Evolutionary conservation across 2,888 invertebrate species (phyloP).

Genomic region (Drosophila pseudotakahashii): DNA sequence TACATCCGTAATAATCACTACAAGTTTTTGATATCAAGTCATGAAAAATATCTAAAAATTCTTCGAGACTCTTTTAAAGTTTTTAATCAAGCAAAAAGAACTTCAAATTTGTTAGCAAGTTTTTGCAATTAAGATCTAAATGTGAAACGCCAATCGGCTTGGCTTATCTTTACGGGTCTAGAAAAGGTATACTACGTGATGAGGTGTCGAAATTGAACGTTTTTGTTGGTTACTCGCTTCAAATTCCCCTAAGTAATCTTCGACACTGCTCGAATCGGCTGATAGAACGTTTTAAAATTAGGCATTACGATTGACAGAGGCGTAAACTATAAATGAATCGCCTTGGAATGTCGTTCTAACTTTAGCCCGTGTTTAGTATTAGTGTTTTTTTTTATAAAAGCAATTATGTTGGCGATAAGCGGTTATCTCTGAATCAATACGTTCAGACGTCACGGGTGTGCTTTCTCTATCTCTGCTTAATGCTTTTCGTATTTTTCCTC

Average conservation of each 20-base stretch:
- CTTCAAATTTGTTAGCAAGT: conserved; percentile 4
- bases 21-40: too few species aligned
- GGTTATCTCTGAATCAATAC: conserved; percentile 39
- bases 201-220: conserved; percentile 16
- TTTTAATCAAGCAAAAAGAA: neutral
- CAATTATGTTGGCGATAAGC: conserved; percentile 38
- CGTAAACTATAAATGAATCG: conserved; percentile 15
- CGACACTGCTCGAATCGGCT: conserved; percentile 7
- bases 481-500: conserved; percentile 10
- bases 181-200: conserved; percentile 14
- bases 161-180: conserved; percentile 18
- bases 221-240: conserved; percentile 2
- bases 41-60: neutral
- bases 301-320: conserved; percentile 32
- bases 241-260: conserved; percentile 21
- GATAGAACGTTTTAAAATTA: conserved; percentile 39
- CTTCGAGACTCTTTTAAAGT: neutral
- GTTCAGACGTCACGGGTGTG: conserved; percentile 27
- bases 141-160: conserved; percentile 8
- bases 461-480: conserved; percentile 24
- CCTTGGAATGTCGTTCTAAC: conserved; percentile 30
- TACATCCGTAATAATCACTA: too few species aligned
- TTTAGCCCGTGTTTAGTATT: conserved; percentile 18
- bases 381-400: conserved; percentile 13
- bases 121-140: conserved; percentile 18